phyloP scores from a whole-genome alignment of 1,140 invertebrate species.

The Goniozus legneri region DNA sequence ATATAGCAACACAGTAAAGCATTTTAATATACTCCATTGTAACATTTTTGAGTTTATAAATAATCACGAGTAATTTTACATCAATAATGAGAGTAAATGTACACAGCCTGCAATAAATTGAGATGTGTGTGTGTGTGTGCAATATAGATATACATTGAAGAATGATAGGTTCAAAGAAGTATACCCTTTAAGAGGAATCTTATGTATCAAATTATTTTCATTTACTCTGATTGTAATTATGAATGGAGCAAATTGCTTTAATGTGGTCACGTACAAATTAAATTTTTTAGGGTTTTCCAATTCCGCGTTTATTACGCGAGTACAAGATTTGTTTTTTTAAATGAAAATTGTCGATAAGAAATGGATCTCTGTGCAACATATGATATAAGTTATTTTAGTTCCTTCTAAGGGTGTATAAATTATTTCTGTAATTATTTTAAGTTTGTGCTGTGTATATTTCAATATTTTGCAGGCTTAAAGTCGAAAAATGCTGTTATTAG shows the following conservation, averaged over 20 bases:
- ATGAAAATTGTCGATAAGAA: background rate
- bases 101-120: conserved; percentile 24
- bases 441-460: conserved; percentile 18
- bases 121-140: conserved; percentile 38
- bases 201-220: too few relatives aligned
- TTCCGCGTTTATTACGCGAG: background rate
- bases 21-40: background rate
- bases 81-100: conserved; percentile 23
- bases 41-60: too few relatives aligned
- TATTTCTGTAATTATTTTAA: conserved; percentile 11
- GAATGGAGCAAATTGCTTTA: background rate
- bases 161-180: too few relatives aligned
- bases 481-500: conserved; percentile 6
- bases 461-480: conserved; percentile 21
- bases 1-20: conserved; percentile 13
- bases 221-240: too few relatives aligned
- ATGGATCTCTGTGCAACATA: background rate
- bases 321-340: background rate
- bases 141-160: conserved; percentile 31
- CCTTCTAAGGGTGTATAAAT: conserved; percentile 11
- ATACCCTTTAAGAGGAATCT: too few relatives aligned
- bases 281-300: background rate
- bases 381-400: background rate
- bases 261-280: background rate
- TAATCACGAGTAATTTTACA: too few relatives aligned